Base-by-base conservation (phyloP, 2,888 invertebrate genomes). In the Heliconius erato region DNA sequence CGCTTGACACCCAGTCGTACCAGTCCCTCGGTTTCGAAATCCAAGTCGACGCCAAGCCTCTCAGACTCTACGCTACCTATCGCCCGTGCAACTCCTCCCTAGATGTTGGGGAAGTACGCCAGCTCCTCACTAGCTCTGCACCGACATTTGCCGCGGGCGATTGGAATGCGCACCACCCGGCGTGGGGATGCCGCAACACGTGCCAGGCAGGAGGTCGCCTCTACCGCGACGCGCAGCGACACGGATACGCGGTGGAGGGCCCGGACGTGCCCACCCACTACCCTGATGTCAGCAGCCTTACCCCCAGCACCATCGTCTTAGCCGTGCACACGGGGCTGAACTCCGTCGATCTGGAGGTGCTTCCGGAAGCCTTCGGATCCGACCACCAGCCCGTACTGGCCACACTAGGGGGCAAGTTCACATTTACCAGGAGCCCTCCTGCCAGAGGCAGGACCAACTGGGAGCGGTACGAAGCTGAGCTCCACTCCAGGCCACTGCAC, bases 101-200 rank as follows among this genome's bases (percentile, higher is more conserved):
- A n/a, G 14, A 6, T 76, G 81, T 16, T 11, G 32, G 28, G 0
- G 81, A 82, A 14, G 32, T 86, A 4, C 79, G 59, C 5, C 3
- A 35, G 9, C 0, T 82, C 0, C 19, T 82, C 5, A 76, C 79
- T 28, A 4, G 63, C 23, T 12, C 76, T 5, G 14, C 4, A n/a
- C 83, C 83, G 2, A 79, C 69, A 1, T 35, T 83, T 3, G 54
- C 67, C 4, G 84, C 81, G 2, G 83, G 84, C 6, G 84, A 85
- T n/a, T 82, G 82, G 49, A 84, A 83, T 68, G 72, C 79, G 26
- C 85, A 85, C 26, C 85, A 85, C 74, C 35, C 83, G 12, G 84
- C 63, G 14, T 85, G 85, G 85, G 82, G 83, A n/a, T 82, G 83
- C 32, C 6, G 11, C 19, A 7, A 3, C 6, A 69, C 23, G 26